These are phyloP conservation scores for Pavo muticus DNA, from an alignment of 2,113 vertebrate species.

Conservation along the genomic window DNA sequence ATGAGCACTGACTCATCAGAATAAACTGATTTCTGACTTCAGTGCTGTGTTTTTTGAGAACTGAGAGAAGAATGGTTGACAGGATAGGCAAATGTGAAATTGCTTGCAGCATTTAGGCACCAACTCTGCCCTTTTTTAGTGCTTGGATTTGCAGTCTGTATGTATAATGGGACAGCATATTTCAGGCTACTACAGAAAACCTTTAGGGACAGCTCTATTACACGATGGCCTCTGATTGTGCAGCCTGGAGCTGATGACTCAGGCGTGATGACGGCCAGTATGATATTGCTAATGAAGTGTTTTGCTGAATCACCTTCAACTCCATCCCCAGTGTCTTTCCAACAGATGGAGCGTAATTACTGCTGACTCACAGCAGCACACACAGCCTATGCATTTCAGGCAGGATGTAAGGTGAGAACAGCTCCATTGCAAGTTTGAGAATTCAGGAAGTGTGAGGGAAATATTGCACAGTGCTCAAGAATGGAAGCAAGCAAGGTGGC, in stretches of 20 bases:
- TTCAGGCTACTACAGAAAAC: not conserved
- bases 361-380: not conserved
- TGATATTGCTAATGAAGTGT: not conserved
- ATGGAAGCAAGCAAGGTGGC: not conserved
- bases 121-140: not conserved
- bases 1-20: constrained; percentile 38
- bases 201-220: not conserved
- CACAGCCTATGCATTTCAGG: not conserved
- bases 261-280: not conserved
- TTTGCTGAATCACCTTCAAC: constrained; percentile 40
- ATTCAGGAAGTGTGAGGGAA: not conserved
- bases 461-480: not conserved
- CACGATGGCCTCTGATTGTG: not conserved
- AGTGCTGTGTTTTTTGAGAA: not conserved
- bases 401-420: not conserved
- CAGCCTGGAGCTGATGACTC: not conserved
- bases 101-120: not conserved
- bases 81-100: not conserved
- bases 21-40: constrained; percentile 9
- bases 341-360: not conserved
- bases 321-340: not conserved
- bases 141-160: not conserved
- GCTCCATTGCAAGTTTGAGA: not conserved
- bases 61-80: not conserved
- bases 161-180: not conserved